A percentile compares a stretch with the other conserved stretches of the same genome.
Conservation (phyloP, 2,888 invertebrate species). For the Epirrhoe tristata region DNA sequence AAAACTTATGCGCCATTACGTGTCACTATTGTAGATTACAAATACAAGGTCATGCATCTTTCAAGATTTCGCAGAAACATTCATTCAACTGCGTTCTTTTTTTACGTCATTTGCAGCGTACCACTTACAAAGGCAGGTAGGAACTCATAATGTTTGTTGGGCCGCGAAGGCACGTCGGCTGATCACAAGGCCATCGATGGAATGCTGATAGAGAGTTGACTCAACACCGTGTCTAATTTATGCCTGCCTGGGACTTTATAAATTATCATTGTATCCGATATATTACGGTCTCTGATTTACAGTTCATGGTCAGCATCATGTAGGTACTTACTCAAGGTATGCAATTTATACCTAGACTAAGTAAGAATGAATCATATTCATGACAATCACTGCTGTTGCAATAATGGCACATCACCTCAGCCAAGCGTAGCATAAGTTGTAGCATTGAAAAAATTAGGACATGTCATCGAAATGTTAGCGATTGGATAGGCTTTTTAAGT, state of each 20-base stretch:
- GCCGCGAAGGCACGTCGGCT: constrained; percentile 56
- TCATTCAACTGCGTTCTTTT: constrained; percentile 32
- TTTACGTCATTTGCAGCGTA: constrained; percentile 30
- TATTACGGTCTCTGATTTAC: neutral
- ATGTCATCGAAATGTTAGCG: constrained; percentile 7
- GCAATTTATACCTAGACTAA: constrained; percentile 1
- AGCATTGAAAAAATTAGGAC: constrained; percentile 18
- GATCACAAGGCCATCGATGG: constrained; percentile 63
- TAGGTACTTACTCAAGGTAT: neutral
- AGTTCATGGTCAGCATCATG: constrained; percentile 1
- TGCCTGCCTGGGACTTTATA: constrained; percentile 53
- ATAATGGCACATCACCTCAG: constrained; percentile 12
- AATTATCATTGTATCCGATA: constrained; percentile 23
- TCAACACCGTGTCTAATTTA: constrained; percentile 58
- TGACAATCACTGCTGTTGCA: constrained; percentile 1
- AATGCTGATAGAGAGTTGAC: constrained; percentile 73
- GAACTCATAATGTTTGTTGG: constrained; percentile 39
- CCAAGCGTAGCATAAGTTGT: constrained; percentile 6
- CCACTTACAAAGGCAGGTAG: constrained; percentile 44
- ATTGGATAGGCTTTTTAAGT: constrained; percentile 34
- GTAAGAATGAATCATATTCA: constrained; percentile 3
- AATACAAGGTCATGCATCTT: constrained; percentile 30
- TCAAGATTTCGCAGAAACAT: constrained; percentile 32
- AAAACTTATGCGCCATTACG: neutral
- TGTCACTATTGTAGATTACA: constrained; percentile 10